Conservation (phyloP, 2,888 invertebrate species). For the Muscina levida region DNA sequence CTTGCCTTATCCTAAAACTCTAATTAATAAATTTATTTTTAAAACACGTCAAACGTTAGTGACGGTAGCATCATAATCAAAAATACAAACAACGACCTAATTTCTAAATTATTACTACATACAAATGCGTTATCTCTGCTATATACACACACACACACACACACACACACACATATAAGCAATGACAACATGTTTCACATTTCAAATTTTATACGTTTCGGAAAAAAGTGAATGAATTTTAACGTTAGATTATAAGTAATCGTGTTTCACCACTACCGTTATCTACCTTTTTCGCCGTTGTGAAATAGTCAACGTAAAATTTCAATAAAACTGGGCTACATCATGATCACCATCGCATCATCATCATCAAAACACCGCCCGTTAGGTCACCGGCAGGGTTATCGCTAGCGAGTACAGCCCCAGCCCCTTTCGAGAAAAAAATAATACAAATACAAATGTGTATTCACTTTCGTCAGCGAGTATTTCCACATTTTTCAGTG, state of each 20-base stretch:
- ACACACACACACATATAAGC: too few relatives aligned
- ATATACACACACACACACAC: too few relatives aligned
- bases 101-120: conserved; percentile 46
- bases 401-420: conserved; percentile 6
- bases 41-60: not conserved
- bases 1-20: too few relatives aligned
- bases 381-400: conserved; percentile 44
- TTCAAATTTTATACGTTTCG: conserved; percentile 35
- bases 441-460: too few relatives aligned
- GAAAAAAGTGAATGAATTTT: conserved; percentile 63
- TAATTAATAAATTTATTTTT: conserved; percentile 1
- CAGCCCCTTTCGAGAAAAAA: conserved; percentile 3
- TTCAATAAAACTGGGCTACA: conserved; percentile 37
- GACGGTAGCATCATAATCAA: not conserved
- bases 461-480: conserved; percentile 10
- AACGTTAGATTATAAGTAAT: conserved; percentile 17
- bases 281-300: conserved; percentile 55
- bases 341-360: conserved; percentile 13
- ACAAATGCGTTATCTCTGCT: conserved; percentile 46
- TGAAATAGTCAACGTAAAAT: conserved; percentile 40
- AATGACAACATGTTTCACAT: conserved; percentile 31
- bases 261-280: conserved; percentile 26
- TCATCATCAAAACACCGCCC: conserved; percentile 10
- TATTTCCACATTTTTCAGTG: conserved; percentile 36
- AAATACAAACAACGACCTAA: conserved; percentile 47